Percentiles rank a stretch among this genome's conserved stretches.
Conservation (phyloP, 2,797 vertebrate species). For the Jordanella pulchra region DNA sequence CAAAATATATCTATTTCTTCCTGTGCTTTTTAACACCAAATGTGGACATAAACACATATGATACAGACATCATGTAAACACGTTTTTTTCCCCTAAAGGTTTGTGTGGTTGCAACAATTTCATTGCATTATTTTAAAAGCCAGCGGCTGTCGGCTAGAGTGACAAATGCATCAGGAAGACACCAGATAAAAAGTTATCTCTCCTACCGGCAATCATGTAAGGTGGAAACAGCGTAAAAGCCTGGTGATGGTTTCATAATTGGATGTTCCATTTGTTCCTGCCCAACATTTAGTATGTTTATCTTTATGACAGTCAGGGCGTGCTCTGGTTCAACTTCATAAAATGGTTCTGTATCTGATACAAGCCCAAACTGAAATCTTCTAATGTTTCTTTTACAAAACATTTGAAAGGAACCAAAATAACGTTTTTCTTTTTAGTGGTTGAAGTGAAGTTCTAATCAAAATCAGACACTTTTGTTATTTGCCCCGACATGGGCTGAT, state of each 20-base stretch:
- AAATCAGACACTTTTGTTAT: not conserved
- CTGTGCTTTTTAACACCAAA: not conserved
- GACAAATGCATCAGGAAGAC: slow-evolving; percentile 6
- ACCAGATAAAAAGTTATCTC: not conserved
- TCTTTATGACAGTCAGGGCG: slow-evolving; percentile 76
- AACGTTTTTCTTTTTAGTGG: not conserved
- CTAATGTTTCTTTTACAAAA: not conserved
- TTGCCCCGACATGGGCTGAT: not conserved
- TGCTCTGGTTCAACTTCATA: slow-evolving; percentile 62
- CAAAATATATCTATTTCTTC: not conserved
- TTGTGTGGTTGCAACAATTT: not conserved
- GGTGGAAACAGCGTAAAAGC: slow-evolving; percentile 38
- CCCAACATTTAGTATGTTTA: slow-evolving; percentile 68
- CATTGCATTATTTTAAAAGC: not conserved
- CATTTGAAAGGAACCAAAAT: not conserved
- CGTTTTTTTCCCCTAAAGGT: not conserved
- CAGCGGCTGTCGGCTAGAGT: not conserved
- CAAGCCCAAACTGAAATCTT: slow-evolving; percentile 28
- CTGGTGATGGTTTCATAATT: slow-evolving; percentile 32
- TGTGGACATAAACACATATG: not conserved
- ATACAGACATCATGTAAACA: not conserved
- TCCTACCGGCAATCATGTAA: not conserved
- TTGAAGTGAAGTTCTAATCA: not conserved
- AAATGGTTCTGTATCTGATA: slow-evolving; percentile 68
- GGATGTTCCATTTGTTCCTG: slow-evolving; percentile 55